Evolutionary conservation across 2,113 vertebrate genomes (phyloP).

Genomic region (Pteruthius melanotis): DNA sequence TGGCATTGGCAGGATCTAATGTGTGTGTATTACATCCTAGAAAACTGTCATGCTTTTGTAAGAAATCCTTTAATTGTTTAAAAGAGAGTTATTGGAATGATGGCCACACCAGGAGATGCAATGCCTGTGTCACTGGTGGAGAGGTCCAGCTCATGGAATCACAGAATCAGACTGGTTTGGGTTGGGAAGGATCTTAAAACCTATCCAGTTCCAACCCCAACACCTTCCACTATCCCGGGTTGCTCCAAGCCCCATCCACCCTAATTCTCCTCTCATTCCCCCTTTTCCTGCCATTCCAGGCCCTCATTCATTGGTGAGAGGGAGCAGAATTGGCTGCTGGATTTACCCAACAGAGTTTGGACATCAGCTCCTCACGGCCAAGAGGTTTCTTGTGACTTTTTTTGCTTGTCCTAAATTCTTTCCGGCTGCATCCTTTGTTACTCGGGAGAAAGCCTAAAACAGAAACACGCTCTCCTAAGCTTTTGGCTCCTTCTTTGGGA

Average conservation of each 20-base stretch:
- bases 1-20: neutral
- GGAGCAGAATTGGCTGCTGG: neutral
- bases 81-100: too few relatives aligned
- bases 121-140: neutral
- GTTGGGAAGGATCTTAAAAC: neutral
- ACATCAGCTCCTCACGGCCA: neutral
- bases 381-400: neutral
- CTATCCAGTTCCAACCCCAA: neutral
- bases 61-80: neutral
- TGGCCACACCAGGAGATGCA: neutral
- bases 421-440: neutral
- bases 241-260: neutral
- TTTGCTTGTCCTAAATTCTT: neutral
- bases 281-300: neutral
- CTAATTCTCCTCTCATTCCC: neutral
- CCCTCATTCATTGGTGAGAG: accelerated
- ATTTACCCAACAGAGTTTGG: neutral
- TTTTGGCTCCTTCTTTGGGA: neutral
- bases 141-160: neutral
- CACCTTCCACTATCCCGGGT: neutral
- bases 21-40: neutral
- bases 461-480: neutral
- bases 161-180: neutral
- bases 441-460: neutral
- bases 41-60: neutral